These are phyloP conservation scores for Globodera ellingtonae DNA, from an alignment of 1,140 invertebrate genomes.

Conservation along the genomic window DNA sequence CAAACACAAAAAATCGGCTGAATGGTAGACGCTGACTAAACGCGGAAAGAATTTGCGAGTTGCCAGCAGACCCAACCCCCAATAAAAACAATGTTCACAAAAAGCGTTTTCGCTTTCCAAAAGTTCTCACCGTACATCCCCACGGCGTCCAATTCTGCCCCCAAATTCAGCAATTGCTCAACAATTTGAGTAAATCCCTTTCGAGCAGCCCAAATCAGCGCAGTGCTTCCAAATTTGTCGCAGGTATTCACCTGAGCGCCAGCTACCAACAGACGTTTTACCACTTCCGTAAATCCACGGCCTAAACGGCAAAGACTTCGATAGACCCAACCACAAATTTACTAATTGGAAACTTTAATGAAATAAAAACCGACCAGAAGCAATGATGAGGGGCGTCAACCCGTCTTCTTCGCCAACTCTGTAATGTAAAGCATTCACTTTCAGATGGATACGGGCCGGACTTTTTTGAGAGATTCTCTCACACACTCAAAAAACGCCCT, in stretches of 20 bases:
- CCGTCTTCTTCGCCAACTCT: slow-evolving; percentile 85
- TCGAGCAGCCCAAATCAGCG: slow-evolving; percentile 89
- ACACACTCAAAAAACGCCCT: too few relatives aligned
- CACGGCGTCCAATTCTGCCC: slow-evolving; percentile 80
- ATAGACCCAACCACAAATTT: slow-evolving; percentile 69
- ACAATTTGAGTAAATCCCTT: slow-evolving; percentile 81
- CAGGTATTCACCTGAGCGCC: slow-evolving; percentile 56
- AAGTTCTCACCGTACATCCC: slow-evolving; percentile 74
- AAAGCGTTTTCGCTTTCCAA: not conserved
- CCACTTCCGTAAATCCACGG: slow-evolving; percentile 82
- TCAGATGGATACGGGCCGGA: too few relatives aligned
- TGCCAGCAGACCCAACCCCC: too few relatives aligned
- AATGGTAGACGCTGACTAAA: too few relatives aligned
- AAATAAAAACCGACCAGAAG: slow-evolving; percentile 76
- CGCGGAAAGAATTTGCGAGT: too few relatives aligned
- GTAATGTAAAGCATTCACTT: not conserved
- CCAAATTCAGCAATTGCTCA: slow-evolving; percentile 78
- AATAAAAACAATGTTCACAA: slow-evolving; percentile 68
- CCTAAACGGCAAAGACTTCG: slow-evolving; percentile 89
- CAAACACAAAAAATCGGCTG: too few relatives aligned
- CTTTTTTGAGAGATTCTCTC: too few relatives aligned
- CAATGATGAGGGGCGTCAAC: slow-evolving; percentile 89
- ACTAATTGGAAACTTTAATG: slow-evolving; percentile 73
- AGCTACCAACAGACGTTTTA: slow-evolving; percentile 80
- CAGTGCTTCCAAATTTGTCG: slow-evolving; percentile 83